These are phyloP conservation scores for Latrodectus hesperus DNA, from an alignment of 2,888 invertebrate genomes.

Conservation along the genomic window DNA sequence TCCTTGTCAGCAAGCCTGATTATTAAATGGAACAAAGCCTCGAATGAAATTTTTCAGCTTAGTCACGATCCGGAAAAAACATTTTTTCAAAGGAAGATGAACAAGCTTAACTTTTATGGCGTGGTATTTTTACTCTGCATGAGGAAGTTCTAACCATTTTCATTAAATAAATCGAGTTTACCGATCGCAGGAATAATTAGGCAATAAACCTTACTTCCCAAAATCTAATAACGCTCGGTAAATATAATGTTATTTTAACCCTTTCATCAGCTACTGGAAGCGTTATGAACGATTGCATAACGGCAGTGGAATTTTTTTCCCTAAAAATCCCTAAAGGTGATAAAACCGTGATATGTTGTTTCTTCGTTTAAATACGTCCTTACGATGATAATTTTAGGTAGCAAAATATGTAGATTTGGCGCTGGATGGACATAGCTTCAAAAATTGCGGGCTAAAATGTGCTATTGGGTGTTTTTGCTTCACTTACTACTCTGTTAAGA, in stretches of 20 bases:
- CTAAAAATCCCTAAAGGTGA: neutral
- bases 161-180: slow-evolving; percentile 37
- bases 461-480: no score
- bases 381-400: no score
- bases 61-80: slow-evolving; percentile 5
- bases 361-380: neutral
- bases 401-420: no score
- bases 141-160: slow-evolving; percentile 17
- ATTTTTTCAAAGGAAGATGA: slow-evolving; percentile 13
- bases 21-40: slow-evolving; percentile 12
- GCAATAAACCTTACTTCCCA: slow-evolving; percentile 36
- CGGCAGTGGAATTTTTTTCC: neutral
- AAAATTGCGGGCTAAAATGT: no score
- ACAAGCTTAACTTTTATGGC: slow-evolving; percentile 35
- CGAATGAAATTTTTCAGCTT: slow-evolving; percentile 13
- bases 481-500: no score
- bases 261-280: slow-evolving; percentile 13
- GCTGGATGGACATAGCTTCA: no score
- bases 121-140: slow-evolving; percentile 13
- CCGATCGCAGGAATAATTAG: slow-evolving; percentile 43
- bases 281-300: neutral
- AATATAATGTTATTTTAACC: slow-evolving; percentile 45
- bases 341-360: neutral
- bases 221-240: slow-evolving; percentile 48
- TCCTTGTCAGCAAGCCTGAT: slow-evolving; percentile 5